These are phyloP conservation scores for Fregetta grallaria DNA, from an alignment of 2,113 vertebrate species.

Conservation along the genomic window DNA sequence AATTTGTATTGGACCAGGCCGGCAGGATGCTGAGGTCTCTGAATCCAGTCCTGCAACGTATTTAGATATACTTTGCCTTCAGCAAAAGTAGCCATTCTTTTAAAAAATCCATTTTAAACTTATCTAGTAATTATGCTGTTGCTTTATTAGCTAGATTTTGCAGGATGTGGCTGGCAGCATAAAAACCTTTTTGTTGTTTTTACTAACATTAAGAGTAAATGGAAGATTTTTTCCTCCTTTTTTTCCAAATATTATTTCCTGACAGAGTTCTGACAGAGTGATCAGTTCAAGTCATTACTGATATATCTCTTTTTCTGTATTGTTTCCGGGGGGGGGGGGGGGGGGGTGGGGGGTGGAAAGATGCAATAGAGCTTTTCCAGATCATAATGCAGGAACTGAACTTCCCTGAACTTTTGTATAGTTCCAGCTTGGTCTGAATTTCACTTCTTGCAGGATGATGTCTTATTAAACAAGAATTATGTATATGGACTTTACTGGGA, in stretches of 20 bases:
- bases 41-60: not conserved
- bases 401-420: not conserved
- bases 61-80: not conserved
- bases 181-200: not conserved
- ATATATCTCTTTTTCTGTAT: not conserved
- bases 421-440: slow-evolving; percentile 17
- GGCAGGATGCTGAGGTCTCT: not conserved
- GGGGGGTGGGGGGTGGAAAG: no score
- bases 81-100: slow-evolving; percentile 6
- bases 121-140: not conserved
- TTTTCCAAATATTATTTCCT: not conserved
- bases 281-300: not conserved
- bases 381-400: not conserved
- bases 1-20: not conserved
- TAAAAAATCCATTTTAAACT: slow-evolving; percentile 33
- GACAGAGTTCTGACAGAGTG: not conserved
- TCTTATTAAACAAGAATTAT: not conserved
- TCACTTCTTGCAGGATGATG: not conserved
- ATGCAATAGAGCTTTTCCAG: not conserved
- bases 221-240: not conserved
- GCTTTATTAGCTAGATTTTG: slow-evolving; percentile 12
- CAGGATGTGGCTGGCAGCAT: not conserved
- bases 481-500: not conserved
- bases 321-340: not conserved
- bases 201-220: not conserved